Base-by-base conservation (phyloP, 2,113 vertebrate species). In the Amphiprion percula region DNA sequence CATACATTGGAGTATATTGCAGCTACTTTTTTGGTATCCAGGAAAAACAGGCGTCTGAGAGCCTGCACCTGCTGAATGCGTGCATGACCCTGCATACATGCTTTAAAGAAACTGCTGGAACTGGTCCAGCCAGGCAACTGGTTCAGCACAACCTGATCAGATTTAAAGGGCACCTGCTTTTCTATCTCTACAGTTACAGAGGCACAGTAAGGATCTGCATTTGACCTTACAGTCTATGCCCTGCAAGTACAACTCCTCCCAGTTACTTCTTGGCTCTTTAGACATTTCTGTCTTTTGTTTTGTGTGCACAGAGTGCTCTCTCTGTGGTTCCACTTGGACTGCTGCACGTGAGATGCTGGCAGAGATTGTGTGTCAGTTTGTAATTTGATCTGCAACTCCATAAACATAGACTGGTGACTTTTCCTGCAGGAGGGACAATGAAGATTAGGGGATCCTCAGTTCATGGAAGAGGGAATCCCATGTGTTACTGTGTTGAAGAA, bases 381-480 rank as follows among this genome's bases (percentile, higher is more conserved):
- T 79, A 79, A 73, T 52, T 67, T 68, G 54, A 82, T 59, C 63
- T 60, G 41, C 37, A 59, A 66, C 19, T n/a, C 28, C 55, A 28
- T 46, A 68, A 79, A 73, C 46, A 65, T 14, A n/a, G 52, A 7
- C 24, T 46, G 39, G 59, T 73, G 58, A 65, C 54, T 28, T 58
- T 80, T 71, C 47, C 68, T 74, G 17, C 10, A 70, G 23, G 63
- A 46, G 44, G 12, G 53, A 68, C 17, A 53, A 23, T 58, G 14
- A 67, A 2, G 39, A 26, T 23, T n/a, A 1, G 9, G 41, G 33
- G 5, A 21, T 23, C 17, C 47, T 49, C 24, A 74, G 10, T 12
- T 8, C 39, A 39, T 44, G n/a, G 3, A 37, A 60, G 53, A 33
- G 30, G 53, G 4, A 49, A 59, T 26, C 60, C 53, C 10, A 56